Conservation (phyloP, 2,888 invertebrate species). For the Cheilosia variabilis region DNA sequence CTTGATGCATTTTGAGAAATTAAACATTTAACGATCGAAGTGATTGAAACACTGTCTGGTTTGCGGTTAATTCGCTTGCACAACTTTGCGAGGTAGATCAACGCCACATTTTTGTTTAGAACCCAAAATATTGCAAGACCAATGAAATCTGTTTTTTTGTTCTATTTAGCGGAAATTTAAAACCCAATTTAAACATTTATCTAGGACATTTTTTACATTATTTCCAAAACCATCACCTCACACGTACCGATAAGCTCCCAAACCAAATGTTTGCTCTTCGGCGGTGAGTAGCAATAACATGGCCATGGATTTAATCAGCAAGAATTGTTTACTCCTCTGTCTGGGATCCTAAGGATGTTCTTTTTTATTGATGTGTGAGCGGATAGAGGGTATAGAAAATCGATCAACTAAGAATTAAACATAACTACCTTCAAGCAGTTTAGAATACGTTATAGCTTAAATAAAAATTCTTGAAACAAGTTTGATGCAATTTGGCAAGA, state of each 20-base stretch:
- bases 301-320: background rate
- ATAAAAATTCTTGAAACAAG: too few species aligned
- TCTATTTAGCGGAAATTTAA: background rate
- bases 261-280: background rate
- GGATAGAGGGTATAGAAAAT: too few species aligned
- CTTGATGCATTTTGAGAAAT: slow-evolving; percentile 10
- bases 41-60: background rate
- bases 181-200: background rate
- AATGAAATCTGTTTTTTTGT: background rate
- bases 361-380: background rate
- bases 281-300: background rate
- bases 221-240: background rate
- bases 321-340: slow-evolving; percentile 4
- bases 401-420: too few species aligned
- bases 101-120: background rate
- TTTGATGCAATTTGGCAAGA: too few species aligned
- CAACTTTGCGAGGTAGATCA: background rate
- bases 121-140: background rate
- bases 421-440: too few species aligned
- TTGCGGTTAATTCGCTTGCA: background rate
- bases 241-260: background rate
- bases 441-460: too few species aligned
- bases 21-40: background rate
- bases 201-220: background rate
- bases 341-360: background rate